These are phyloP conservation scores for Paraplagusia blochii DNA, from an alignment of 2,113 vertebrate genomes.

Conservation along the genomic window DNA sequence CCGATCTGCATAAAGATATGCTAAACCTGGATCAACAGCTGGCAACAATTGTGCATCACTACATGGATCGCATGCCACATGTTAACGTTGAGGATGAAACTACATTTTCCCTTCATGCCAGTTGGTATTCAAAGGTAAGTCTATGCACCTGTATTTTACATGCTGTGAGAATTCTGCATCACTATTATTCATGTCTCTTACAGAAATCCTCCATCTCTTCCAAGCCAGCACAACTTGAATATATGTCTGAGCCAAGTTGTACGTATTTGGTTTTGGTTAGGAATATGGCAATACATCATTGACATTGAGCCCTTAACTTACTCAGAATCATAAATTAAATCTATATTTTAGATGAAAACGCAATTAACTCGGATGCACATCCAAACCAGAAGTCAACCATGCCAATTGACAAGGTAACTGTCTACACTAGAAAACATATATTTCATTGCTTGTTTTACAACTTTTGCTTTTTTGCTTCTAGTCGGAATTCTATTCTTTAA, in stretches of 20 bases:
- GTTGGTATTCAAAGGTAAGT: slow-evolving; percentile 35
- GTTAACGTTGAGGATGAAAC: fast-evolving
- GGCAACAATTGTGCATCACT: slow-evolving; percentile 1
- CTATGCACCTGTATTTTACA: not conserved
- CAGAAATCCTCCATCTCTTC: not conserved
- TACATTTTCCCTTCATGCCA: fast-evolving
- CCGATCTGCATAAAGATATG: slow-evolving; percentile 15
- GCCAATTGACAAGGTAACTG: slow-evolving; percentile 33
- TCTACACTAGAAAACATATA: not conserved
- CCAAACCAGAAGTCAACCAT: fast-evolving
- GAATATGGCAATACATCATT: not conserved
- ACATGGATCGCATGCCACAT: slow-evolving; percentile 32
- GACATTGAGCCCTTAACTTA: not conserved
- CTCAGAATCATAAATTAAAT: too few relatives aligned
- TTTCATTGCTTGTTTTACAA: not conserved
- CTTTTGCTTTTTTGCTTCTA: slow-evolving; percentile 14
- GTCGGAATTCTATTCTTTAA: slow-evolving; percentile 50
- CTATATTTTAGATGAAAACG: not conserved
- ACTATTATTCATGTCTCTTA: slow-evolving; percentile 3
- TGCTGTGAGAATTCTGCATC: not conserved
- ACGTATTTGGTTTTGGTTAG: slow-evolving; percentile 1
- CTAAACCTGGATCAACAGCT: slow-evolving; percentile 36
- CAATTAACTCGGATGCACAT: slow-evolving; percentile 16
- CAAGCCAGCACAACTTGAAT: not conserved
- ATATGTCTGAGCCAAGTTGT: slow-evolving; percentile 22